These are phyloP conservation scores for Patella ulyssiponensis DNA, from an alignment of 2,888 invertebrate species.

Conservation along the genomic window DNA sequence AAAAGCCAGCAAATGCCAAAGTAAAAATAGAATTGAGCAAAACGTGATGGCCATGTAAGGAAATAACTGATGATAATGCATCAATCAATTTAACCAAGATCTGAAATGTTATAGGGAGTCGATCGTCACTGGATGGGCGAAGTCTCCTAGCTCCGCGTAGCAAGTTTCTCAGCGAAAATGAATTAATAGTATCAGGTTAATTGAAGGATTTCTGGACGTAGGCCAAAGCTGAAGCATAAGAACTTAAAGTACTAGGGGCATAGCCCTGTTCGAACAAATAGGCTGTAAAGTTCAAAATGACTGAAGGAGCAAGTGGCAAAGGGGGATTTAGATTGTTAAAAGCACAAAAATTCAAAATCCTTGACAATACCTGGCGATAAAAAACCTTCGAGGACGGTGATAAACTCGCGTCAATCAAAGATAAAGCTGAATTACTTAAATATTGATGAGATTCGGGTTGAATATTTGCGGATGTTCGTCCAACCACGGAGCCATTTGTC, in stretches of 20 bases:
- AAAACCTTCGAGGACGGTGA: too few relatives aligned
- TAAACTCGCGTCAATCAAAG: too few relatives aligned
- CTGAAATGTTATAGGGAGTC: not conserved
- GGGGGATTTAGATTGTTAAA: too few relatives aligned
- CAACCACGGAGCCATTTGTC: too few relatives aligned
- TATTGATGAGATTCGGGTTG: too few relatives aligned
- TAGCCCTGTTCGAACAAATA: not conserved
- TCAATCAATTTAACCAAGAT: not conserved
- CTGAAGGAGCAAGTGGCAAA: too few relatives aligned
- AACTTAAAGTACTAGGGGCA: slow-evolving; percentile 1
- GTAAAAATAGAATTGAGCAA: not conserved
- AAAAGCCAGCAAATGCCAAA: not conserved
- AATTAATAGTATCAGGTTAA: not conserved
- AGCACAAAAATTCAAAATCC: too few relatives aligned
- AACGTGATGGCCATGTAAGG: not conserved
- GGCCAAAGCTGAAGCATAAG: not conserved
- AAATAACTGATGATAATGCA: not conserved
- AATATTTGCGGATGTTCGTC: too few relatives aligned
- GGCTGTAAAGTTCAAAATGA: not conserved
- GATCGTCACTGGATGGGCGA: not conserved
- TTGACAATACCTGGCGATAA: too few relatives aligned
- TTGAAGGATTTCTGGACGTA: not conserved
- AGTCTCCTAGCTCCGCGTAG: not conserved
- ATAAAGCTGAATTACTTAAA: too few relatives aligned
- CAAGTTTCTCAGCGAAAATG: not conserved